Percentiles rank a stretch among this genome's conserved stretches.
Conservation (phyloP, 2,797 vertebrate species). For the Bovichtus diacanthus region DNA sequence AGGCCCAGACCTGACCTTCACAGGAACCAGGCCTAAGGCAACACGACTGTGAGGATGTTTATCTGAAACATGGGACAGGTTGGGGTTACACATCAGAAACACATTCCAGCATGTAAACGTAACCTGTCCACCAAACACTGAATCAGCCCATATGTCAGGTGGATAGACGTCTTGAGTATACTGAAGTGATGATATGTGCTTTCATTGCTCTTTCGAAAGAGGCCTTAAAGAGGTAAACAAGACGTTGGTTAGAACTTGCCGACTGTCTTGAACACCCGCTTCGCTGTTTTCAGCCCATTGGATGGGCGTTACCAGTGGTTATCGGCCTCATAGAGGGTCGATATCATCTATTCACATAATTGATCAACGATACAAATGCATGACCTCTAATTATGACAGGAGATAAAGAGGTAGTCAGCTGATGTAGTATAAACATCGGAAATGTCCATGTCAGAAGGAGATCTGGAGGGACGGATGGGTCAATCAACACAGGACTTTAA, state of each 20-base stretch:
- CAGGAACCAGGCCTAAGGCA: conserved; percentile 53
- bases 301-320: too few species aligned
- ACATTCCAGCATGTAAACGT: conserved; percentile 56
- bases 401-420: too few species aligned
- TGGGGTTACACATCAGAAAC: conserved; percentile 44
- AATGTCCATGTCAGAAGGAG: too few species aligned
- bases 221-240: background rate
- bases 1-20: conserved; percentile 64
- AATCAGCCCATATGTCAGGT: conserved; percentile 31
- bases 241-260: background rate
- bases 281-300: too few species aligned
- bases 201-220: conserved; percentile 3
- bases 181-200: conserved; percentile 12
- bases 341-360: too few species aligned
- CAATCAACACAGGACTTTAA: too few species aligned
- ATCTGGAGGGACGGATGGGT: too few species aligned
- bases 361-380: too few species aligned
- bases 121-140: conserved; percentile 38
- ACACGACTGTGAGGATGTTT: conserved; percentile 44
- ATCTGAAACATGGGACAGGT: conserved; percentile 45
- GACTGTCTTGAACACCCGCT: background rate
- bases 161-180: conserved; percentile 31
- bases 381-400: too few species aligned
- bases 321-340: too few species aligned
- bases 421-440: too few species aligned